Conservation (phyloP, 2,888 invertebrate genomes). For the Drosophila siamana region DNA sequence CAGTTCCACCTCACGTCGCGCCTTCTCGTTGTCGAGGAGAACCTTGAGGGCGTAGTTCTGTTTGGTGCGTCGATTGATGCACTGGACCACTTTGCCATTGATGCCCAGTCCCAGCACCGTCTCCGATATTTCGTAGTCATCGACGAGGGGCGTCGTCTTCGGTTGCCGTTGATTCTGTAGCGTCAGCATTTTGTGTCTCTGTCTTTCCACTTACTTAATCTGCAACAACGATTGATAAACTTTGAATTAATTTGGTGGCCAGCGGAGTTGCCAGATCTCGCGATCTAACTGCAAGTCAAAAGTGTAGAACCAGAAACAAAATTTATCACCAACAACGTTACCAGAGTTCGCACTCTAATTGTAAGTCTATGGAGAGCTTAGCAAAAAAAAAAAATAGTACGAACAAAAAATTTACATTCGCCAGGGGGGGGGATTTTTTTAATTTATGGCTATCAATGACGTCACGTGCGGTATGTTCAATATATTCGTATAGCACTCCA, state of each 20-base stretch:
- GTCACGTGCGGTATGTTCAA: conserved; percentile 46
- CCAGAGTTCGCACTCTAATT: neutral
- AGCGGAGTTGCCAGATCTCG: neutral
- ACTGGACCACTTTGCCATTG: conserved; percentile 99
- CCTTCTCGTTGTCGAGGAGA: conserved; percentile 95
- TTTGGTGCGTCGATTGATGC: conserved; percentile 91
- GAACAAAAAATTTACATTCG: conserved; percentile 19
- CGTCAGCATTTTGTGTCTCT: conserved; percentile 55
- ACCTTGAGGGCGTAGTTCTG: conserved; percentile 97
- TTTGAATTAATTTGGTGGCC: conserved; percentile 1
- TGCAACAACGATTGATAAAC: neutral
- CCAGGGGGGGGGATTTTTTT: conserved; percentile 5
- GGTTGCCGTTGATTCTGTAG: conserved; percentile 84
- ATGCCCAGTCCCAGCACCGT: conserved; percentile 98
- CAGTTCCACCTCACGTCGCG: conserved; percentile 96
- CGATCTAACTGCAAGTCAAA: conserved; percentile 9
- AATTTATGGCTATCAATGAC: conserved; percentile 31
- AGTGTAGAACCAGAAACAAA: too few relatives aligned
- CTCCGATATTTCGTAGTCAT: conserved; percentile 96
- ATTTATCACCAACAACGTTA: too few relatives aligned
- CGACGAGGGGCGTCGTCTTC: conserved; percentile 93
- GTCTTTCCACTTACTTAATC: conserved; percentile 21
- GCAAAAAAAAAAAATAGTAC: neutral
- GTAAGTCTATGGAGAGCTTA: conserved; percentile 2
- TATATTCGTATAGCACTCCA: conserved; percentile 17